Evolutionary conservation across 2,113 vertebrate species (phyloP), one percentile per base, ranked within the genome.

Genomic region (Cyanistes caeruleus): DNA sequence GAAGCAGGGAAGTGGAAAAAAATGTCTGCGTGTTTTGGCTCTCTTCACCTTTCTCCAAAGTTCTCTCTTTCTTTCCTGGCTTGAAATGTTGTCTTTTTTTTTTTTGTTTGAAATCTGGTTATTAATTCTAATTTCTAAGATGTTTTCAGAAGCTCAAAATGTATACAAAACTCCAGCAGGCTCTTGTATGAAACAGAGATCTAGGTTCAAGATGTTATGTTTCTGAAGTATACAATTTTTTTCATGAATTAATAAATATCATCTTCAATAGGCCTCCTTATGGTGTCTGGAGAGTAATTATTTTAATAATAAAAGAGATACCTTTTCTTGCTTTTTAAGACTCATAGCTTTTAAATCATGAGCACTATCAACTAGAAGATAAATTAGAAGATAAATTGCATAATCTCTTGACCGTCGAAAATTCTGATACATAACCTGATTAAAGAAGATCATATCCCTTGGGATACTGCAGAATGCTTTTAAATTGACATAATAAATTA

Each of bases 1-100:
- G 20, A 74, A 48, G 13, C 23, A 39, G 1, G 2, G 27, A 76
- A 59, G 10, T 22, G 5, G 46, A 22, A 41, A 87, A 87, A 37
- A 60, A 39, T 7, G 3, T 31, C 62, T 48, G 15, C 0, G 0
- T 52, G 22, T 46, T 81, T 55, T 51, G 19, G 3, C 16, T 64
- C 2, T 62, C 44, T 82, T 70, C 33, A 46, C 12, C 20, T 20
- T 68, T 74, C 25, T 73, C 17, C 13, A 51, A 1, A 20, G 16
- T 7, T 30, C 5, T n/a, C 15, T 46, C 39, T 43, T 73, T 69
- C 44, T 46, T 48, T 78, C 21, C 64, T 87, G 23, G 5, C 7
- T 72, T 84, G 44, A 87, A 87, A 60, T 19, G 63, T 2, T 58
- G 22, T n/a, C 52, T 25, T 64, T 74, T 44, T 64, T 74, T 44